phyloP scores from a whole-genome alignment of 2,888 invertebrate genomes.

The Dicyrtoma fusca region DNA sequence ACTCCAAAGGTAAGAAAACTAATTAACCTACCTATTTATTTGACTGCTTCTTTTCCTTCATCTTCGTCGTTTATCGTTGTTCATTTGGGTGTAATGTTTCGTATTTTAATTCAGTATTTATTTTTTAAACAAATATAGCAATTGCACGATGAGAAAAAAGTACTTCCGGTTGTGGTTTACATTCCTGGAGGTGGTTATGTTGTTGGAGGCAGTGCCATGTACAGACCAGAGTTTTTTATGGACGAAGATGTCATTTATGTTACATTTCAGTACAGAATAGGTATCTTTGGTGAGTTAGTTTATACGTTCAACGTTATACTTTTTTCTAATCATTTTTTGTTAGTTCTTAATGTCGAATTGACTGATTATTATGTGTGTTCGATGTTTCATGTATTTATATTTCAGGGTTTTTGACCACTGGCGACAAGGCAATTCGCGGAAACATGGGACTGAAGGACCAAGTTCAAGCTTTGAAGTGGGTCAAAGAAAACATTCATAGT shows the following conservation, averaged over 20 bases:
- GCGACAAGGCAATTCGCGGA: background rate
- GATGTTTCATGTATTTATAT: too few relatives aligned
- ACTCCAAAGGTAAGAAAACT: background rate
- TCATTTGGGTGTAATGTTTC: too few relatives aligned
- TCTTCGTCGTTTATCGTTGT: too few relatives aligned
- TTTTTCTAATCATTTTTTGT: too few relatives aligned
- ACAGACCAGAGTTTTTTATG: background rate
- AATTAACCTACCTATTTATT: too few relatives aligned
- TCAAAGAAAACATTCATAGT: background rate
- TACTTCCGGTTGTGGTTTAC: background rate
- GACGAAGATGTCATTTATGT: background rate
- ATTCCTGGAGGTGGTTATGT: background rate
- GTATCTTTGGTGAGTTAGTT: too few relatives aligned
- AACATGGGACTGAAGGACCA: conserved; percentile 4
- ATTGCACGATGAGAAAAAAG: background rate
- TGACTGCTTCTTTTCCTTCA: too few relatives aligned
- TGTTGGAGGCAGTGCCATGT: background rate
- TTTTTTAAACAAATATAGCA: background rate
- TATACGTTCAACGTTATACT: too few relatives aligned
- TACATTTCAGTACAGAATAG: background rate
- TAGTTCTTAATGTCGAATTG: too few relatives aligned
- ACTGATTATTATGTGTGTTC: too few relatives aligned
- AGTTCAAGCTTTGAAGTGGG: background rate
- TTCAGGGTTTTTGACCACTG: background rate
- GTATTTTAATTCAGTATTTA: too few relatives aligned